These are phyloP conservation scores for Pararge aegeria DNA, from an alignment of 1,140 invertebrate genomes.

Conservation along the genomic window DNA sequence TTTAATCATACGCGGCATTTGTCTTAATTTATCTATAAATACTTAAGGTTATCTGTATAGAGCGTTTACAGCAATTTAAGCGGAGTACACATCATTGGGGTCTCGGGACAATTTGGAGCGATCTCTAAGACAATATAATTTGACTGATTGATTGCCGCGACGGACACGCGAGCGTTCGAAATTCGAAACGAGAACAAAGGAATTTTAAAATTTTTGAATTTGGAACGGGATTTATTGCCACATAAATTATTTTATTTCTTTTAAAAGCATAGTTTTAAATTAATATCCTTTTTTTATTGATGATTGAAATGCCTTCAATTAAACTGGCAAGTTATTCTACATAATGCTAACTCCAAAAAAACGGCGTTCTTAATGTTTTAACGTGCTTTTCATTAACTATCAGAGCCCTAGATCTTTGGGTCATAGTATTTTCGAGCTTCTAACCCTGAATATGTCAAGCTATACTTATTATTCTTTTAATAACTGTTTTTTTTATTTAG, in stretches of 20 bases:
- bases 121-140: constrained; percentile 75
- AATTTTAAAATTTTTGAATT: constrained; percentile 32
- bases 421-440: no score
- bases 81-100: constrained; percentile 23
- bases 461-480: no score
- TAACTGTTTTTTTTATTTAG: no score
- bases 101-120: constrained; percentile 58
- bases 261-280: background rate
- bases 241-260: background rate
- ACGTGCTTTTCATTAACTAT: no score
- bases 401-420: no score
- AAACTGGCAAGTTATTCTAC: background rate
- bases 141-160: constrained; percentile 66
- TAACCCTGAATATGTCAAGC: no score
- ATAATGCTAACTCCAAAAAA: no score
- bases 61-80: constrained; percentile 36
- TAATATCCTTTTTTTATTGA: background rate
- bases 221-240: constrained; percentile 22
- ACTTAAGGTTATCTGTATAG: constrained; percentile 21
- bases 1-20: no score
- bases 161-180: constrained; percentile 40
- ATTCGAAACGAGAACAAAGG: constrained; percentile 17
- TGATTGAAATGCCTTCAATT: no score
- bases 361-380: no score
- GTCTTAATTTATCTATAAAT: constrained; percentile 18